Percentiles rank a stretch among this genome's conserved stretches.
phyloP scores from a whole-genome alignment of 2,113 vertebrate genomes.

The Hyaena hyaena region DNA sequence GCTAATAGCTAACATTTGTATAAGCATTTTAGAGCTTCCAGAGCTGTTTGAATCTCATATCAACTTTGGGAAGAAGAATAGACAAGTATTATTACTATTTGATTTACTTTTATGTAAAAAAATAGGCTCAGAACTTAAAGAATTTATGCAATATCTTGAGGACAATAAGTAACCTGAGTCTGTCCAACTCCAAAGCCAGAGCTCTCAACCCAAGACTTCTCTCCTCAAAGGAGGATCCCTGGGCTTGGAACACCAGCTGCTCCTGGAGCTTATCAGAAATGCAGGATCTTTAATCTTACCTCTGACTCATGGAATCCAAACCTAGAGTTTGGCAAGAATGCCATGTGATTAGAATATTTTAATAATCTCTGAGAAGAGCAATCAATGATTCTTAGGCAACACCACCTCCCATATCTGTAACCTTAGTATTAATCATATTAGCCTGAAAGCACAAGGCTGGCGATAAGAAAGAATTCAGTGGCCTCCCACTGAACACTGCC shows the following conservation, averaged over 20 bases:
- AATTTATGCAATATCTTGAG: not conserved
- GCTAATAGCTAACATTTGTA: slow-evolving; percentile 29
- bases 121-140: not conserved
- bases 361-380: not conserved
- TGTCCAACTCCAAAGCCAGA: not conserved
- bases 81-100: not conserved
- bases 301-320: not conserved
- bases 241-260: not conserved
- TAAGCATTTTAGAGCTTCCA: not conserved
- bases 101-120: slow-evolving; percentile 10
- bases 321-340: not conserved
- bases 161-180: not conserved
- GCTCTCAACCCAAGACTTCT: not conserved
- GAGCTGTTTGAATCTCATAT: not conserved
- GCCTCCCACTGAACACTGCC: not conserved
- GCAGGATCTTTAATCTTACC: not conserved
- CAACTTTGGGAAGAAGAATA: not conserved
- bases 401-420: not conserved
- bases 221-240: not conserved
- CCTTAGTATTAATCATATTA: not conserved
- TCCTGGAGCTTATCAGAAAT: not conserved
- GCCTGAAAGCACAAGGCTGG: not conserved
- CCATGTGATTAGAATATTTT: not conserved
- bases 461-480: not conserved
- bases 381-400: not conserved